phyloP scores from a whole-genome alignment of 1,140 invertebrate species.

The Tetramorium parvispinum region DNA sequence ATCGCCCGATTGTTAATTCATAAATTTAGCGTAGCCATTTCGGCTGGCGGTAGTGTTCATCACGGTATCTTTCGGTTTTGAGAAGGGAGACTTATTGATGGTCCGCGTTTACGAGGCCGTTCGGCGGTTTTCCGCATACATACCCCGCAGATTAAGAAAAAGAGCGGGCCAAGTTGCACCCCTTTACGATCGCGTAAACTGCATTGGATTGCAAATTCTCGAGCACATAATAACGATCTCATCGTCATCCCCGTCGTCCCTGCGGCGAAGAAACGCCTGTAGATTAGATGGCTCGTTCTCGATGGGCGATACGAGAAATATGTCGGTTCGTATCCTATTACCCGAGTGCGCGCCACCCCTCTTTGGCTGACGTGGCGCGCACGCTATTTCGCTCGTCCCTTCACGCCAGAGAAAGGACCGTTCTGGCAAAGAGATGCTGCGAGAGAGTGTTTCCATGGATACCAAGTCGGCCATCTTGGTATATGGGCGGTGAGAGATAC shows the following conservation, averaged over 20 bases:
- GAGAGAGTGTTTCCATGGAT: constrained; percentile 72
- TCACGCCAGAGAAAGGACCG: constrained; percentile 21
- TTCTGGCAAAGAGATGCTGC: constrained; percentile 38
- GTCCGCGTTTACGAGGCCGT: constrained; percentile 49
- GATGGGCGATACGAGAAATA: constrained; percentile 57
- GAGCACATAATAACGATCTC: constrained; percentile 54
- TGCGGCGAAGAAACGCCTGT: neutral
- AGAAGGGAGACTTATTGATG: constrained; percentile 63
- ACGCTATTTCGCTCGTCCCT: constrained; percentile 60
- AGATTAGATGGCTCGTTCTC: constrained; percentile 34
- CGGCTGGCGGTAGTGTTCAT: constrained; percentile 13
- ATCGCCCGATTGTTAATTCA: constrained; percentile 59
- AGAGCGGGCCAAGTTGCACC: constrained; percentile 52
- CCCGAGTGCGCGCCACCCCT: constrained; percentile 50
- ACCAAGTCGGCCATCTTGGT: constrained; percentile 67
- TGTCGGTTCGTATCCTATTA: constrained; percentile 53
- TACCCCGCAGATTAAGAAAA: constrained; percentile 57
- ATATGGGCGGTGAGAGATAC: constrained; percentile 68
- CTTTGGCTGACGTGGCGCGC: constrained; percentile 31
- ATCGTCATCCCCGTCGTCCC: constrained; percentile 39
- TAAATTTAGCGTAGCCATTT: constrained; percentile 60
- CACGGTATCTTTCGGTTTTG: constrained; percentile 19
- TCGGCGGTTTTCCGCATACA: constrained; percentile 51
- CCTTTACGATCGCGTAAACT: constrained; percentile 73
- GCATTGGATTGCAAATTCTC: constrained; percentile 74